phyloP scores from a whole-genome alignment of 2,888 invertebrate genomes.

The Syritta pipiens region DNA sequence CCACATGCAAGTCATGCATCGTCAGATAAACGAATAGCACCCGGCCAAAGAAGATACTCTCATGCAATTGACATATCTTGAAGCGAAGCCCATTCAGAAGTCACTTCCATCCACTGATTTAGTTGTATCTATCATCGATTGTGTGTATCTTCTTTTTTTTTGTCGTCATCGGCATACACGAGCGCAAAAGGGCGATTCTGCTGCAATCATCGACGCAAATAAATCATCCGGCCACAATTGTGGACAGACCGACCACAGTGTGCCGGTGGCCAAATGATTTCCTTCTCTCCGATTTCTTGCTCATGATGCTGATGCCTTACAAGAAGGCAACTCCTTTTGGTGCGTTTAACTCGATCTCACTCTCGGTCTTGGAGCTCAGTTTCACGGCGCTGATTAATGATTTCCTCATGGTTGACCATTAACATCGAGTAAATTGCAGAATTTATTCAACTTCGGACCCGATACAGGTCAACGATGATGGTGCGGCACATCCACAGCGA shows the following conservation, averaged over 20 bases:
- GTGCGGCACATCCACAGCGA: not conserved
- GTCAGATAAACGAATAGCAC: slow-evolving; percentile 12
- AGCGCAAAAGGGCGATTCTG: slow-evolving; percentile 52
- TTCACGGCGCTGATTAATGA: slow-evolving; percentile 64
- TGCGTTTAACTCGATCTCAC: slow-evolving; percentile 13
- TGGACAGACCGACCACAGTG: slow-evolving; percentile 15
- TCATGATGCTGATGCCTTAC: too few species aligned
- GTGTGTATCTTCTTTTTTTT: slow-evolving; percentile 38
- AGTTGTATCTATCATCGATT: slow-evolving; percentile 61
- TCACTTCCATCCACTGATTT: slow-evolving; percentile 44
- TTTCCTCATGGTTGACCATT: slow-evolving; percentile 67
- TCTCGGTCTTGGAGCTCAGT: too few species aligned
- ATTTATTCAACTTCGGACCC: slow-evolving; percentile 34
- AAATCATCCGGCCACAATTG: slow-evolving; percentile 50
- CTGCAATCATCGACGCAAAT: slow-evolving; percentile 63
- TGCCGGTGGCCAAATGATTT: slow-evolving; percentile 56
- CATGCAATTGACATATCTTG: slow-evolving; percentile 59
- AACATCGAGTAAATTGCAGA: slow-evolving; percentile 49
- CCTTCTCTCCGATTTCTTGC: slow-evolving; percentile 9
- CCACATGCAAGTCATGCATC: slow-evolving; percentile 24
- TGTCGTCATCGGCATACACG: slow-evolving; percentile 8
- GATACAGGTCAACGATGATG: slow-evolving; percentile 16
- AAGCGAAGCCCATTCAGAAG: slow-evolving; percentile 44
- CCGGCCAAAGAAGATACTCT: not conserved
- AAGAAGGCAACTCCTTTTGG: slow-evolving; percentile 16